Evolutionary conservation across 2,113 vertebrate species (phyloP), one percentile per base, ranked within the genome.

Genomic region (Pongo abelii): DNA sequence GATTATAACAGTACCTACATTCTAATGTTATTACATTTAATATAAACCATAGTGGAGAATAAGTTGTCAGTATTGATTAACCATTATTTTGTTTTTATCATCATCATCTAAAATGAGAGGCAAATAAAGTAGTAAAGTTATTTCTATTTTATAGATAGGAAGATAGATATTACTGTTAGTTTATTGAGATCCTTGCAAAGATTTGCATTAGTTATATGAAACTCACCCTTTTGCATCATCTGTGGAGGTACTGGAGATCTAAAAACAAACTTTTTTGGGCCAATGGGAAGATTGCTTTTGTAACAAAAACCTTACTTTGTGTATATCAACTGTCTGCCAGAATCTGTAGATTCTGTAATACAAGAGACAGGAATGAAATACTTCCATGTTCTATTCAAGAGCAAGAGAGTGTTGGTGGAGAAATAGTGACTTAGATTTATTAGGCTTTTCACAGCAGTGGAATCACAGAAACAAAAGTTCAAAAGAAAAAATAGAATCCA

Each of bases 401-500:
- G 85, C 81, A 84, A 12, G 0, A 59, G 57, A 13, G 2, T 55
- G 1, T 84, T 96, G 94, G 90, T 89, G 0, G 12, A 97, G 89
- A 97, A 97, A 78, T 67, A 52, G 69, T 3, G 81, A 94, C 84
- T 89, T 59, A 70, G 96, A 97, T 97, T 98, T 95, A 96, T 94
- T 78, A 94, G 59, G 52, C 81, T 92, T 88, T 98, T 97, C 52
- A 16, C 22, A 69, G 38, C 64, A 80, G 18, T 70, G 40, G 88
- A 78, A 90, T 55, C 81, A 77, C 27, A 93, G 97, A 97, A 89
- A 61, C 86, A 97, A 95, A 96, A 86, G 64, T 94, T 92, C 22
- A 50, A 93, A 94, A 86, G 92, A 67, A 93, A 83, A 92, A 93
- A 32, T 7, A 91, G 85, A 84, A 95, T 79, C 35, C 35, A 38